Evolutionary conservation across 2,888 invertebrate genomes (phyloP).

Genomic region (Lasioglossum leucozonium): DNA sequence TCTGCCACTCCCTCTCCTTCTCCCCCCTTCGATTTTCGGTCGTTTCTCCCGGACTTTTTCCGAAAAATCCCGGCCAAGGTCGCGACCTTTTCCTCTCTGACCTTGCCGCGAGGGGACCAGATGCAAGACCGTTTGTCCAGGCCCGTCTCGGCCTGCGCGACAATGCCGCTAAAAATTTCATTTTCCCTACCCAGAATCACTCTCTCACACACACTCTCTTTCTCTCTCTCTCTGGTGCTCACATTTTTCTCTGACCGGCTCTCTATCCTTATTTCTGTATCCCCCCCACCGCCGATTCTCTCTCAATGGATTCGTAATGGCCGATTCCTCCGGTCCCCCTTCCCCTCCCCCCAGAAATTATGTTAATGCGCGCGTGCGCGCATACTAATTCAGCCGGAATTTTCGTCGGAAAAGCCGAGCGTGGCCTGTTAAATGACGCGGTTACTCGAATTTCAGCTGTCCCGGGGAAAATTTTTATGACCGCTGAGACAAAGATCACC

Average conservation of each 20-base stretch:
- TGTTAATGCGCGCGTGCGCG: slow-evolving; percentile 75
- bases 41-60: slow-evolving; percentile 76
- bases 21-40: slow-evolving; percentile 14
- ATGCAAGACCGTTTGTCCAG: slow-evolving; percentile 72
- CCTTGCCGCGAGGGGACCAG: slow-evolving; percentile 68
- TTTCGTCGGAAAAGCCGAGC: slow-evolving; percentile 74
- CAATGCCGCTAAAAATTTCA: slow-evolving; percentile 78
- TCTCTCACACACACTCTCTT: slow-evolving; percentile 54
- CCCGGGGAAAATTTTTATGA: slow-evolving; percentile 74
- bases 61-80: slow-evolving; percentile 80
- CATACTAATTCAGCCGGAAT: slow-evolving; percentile 83
- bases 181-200: slow-evolving; percentile 73
- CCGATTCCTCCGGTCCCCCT: slow-evolving; percentile 78
- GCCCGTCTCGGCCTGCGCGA: slow-evolving; percentile 63
- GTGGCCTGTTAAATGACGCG: slow-evolving; percentile 77
- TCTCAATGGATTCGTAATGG: slow-evolving; percentile 77
- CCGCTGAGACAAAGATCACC: slow-evolving; percentile 62
- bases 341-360: slow-evolving; percentile 75
- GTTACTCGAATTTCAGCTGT: slow-evolving; percentile 69
- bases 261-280: slow-evolving; percentile 49
- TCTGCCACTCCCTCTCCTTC: slow-evolving; percentile 23
- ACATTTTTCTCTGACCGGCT: slow-evolving; percentile 41
- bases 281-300: slow-evolving; percentile 8
- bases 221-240: slow-evolving; percentile 62
- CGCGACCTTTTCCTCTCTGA: slow-evolving; percentile 77